phyloP scores from a whole-genome alignment of 2,113 vertebrate species.

The Gymnorhina tibicen region DNA sequence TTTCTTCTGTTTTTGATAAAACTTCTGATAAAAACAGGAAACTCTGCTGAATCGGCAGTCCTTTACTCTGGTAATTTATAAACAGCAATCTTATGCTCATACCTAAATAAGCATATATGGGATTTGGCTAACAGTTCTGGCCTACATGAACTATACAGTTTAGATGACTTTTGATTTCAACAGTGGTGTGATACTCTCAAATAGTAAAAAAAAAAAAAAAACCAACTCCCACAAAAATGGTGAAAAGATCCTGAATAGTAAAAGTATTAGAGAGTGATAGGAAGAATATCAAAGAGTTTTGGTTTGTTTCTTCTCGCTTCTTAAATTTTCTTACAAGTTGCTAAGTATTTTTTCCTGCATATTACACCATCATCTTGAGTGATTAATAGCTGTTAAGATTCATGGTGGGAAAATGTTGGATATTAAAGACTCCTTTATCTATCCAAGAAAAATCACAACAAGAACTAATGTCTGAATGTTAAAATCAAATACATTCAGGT shows the following conservation, averaged over 20 bases:
- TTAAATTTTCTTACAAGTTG: not conserved
- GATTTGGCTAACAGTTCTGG: not conserved
- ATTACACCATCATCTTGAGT: not conserved
- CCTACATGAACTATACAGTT: not conserved
- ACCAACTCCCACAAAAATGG: not conserved
- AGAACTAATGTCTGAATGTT: not conserved
- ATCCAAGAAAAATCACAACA: not conserved
- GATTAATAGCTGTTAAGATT: not conserved
- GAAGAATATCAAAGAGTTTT: not conserved
- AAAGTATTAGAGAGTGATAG: not conserved
- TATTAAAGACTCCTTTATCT: not conserved
- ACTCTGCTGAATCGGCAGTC: not conserved
- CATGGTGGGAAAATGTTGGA: not conserved
- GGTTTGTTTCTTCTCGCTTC: not conserved
- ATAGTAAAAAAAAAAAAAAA: not conserved
- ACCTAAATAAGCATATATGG: not conserved
- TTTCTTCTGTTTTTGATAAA: not conserved
- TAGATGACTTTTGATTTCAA: not conserved
- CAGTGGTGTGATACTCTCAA: not conserved
- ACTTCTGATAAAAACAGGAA: not conserved
- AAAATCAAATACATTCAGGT: not conserved
- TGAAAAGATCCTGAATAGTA: not conserved
- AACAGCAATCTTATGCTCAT: not conserved
- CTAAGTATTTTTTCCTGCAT: not conserved
- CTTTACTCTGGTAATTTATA: not conserved